Conservation (phyloP, 1,140 invertebrate species). For the Whitmania pigra region DNA sequence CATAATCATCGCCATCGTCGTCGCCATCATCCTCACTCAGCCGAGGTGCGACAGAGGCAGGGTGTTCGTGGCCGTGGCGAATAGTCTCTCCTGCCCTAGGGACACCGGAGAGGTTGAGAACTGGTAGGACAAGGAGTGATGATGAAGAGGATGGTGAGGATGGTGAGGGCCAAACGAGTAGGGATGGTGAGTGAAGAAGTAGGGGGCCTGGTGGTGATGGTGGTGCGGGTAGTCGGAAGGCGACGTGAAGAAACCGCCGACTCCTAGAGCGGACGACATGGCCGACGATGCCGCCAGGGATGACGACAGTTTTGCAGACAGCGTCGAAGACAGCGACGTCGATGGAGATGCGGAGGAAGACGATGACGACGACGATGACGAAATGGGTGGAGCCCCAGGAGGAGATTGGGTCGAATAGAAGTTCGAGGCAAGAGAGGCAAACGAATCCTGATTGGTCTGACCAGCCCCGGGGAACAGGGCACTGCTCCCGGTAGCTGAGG, state of each 20-base stretch:
- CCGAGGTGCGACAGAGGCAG: neutral
- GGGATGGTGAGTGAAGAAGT: too few species aligned
- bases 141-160: too few species aligned
- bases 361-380: constrained; percentile 12
- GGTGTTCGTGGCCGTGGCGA: neutral
- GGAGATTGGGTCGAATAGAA: too few species aligned
- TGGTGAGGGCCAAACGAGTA: too few species aligned
- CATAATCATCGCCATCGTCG: constrained; percentile 3
- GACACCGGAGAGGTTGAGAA: neutral
- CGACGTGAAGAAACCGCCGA: too few species aligned
- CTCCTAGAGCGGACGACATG: neutral
- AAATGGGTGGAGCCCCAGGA: neutral
- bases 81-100: neutral
- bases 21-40: neutral
- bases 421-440: too few species aligned
- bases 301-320: neutral
- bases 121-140: too few species aligned
- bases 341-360: neutral
- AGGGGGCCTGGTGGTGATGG: too few species aligned
- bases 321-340: neutral
- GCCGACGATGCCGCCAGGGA: neutral
- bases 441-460: too few species aligned
- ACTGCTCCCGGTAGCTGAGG: too few species aligned
- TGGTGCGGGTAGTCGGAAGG: too few species aligned
- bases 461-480: too few species aligned